A percentile compares a stretch with the other conserved stretches of the same genome.
These are phyloP conservation scores for Caenorhabditis becei DNA, from an alignment of 2,888 invertebrate species.

Conservation along the genomic window DNA sequence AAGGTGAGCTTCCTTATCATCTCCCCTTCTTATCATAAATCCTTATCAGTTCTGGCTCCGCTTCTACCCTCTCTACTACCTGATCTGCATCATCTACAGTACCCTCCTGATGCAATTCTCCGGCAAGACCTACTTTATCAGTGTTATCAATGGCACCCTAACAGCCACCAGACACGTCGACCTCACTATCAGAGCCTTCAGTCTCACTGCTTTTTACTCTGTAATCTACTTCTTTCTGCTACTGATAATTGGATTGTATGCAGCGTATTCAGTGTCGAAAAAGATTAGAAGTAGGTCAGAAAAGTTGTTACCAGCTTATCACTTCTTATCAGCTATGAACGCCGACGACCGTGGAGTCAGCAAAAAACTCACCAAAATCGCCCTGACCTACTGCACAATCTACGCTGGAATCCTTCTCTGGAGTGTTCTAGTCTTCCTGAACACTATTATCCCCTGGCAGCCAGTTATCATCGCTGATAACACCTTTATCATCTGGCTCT, in stretches of 20 bases:
- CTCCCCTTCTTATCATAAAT: not conserved
- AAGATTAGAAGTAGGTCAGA: not conserved
- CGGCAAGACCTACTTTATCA: not conserved
- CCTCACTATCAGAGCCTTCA: too few species aligned
- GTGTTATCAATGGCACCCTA: slow-evolving; percentile 3
- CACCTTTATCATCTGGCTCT: not conserved
- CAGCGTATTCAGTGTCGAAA: not conserved
- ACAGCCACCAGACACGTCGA: not conserved
- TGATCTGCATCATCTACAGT: slow-evolving; percentile 8
- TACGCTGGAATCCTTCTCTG: slow-evolving; percentile 32
- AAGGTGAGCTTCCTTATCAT: not conserved
- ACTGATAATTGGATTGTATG: not conserved
- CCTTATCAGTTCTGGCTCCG: slow-evolving; percentile 26
- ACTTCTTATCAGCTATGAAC: not conserved
- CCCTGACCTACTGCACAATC: slow-evolving; percentile 15
- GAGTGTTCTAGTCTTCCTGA: not conserved
- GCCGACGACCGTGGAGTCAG: not conserved
- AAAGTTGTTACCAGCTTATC: not conserved
- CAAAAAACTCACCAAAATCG: slow-evolving; percentile 19
- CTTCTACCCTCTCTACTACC: not conserved
- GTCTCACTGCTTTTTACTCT: too few species aligned
- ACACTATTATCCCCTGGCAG: not conserved
- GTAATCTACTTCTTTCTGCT: not conserved
- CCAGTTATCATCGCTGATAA: not conserved
- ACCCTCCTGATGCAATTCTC: not conserved